Conservation (phyloP, 2,888 invertebrate genomes). For the Melieria omissa region DNA sequence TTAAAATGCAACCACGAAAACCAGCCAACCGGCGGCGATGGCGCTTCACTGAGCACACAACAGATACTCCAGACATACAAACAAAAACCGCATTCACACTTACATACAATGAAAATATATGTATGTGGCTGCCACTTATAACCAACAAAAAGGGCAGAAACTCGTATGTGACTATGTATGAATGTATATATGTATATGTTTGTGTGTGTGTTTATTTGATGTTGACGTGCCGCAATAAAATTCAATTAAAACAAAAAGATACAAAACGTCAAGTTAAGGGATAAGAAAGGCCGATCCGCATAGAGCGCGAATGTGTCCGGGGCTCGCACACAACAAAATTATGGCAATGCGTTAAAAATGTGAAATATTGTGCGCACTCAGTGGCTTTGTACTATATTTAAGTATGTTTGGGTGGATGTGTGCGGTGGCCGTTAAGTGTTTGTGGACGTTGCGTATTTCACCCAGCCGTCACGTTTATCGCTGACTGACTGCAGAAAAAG, state of each 20-base stretch:
- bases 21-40: slow-evolving; percentile 4
- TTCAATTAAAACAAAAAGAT: slow-evolving; percentile 38
- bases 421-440: too few relatives aligned
- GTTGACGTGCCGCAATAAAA: slow-evolving; percentile 35
- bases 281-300: not conserved
- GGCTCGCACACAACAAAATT: too few relatives aligned
- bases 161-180: too few relatives aligned
- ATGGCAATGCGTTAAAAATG: too few relatives aligned
- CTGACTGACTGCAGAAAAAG: too few relatives aligned
- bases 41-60: slow-evolving; percentile 1
- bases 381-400: too few relatives aligned
- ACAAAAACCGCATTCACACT: not conserved
- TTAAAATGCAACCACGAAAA: slow-evolving; percentile 41
- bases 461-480: too few relatives aligned
- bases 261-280: slow-evolving; percentile 28
- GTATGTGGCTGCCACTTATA: not conserved
- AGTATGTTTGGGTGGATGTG: too few relatives aligned
- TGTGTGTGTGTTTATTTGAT: slow-evolving; percentile 11
- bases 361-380: too few relatives aligned
- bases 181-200: not conserved
- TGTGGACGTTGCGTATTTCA: too few relatives aligned
- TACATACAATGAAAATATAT: not conserved
- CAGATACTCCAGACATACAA: not conserved
- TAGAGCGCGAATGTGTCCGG: too few relatives aligned
- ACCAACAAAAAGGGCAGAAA: too few relatives aligned